A percentile compares a stretch with the other conserved stretches of the same genome.
phyloP scores from a whole-genome alignment of 1,140 invertebrate species.

The Drosophila nebulosa region DNA sequence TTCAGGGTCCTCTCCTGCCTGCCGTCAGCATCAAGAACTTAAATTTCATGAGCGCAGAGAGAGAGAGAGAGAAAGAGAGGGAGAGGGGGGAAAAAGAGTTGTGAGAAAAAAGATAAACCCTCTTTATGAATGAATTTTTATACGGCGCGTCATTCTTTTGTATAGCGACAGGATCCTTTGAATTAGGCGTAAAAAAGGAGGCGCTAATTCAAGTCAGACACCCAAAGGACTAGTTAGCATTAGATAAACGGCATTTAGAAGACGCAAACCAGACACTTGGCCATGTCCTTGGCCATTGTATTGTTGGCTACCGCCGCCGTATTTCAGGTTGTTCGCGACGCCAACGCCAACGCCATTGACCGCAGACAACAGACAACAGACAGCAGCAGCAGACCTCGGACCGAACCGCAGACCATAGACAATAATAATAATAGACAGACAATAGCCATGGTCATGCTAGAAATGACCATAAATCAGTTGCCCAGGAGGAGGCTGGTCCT shows the following conservation, averaged over 20 bases:
- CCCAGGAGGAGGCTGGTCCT: not conserved
- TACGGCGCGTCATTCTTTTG: constrained; percentile 48
- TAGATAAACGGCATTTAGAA: constrained; percentile 62
- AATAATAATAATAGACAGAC: not conserved
- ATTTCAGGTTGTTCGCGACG: constrained; percentile 22
- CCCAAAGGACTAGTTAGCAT: constrained; percentile 36
- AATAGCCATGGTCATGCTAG: not conserved
- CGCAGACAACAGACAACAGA: not conserved
- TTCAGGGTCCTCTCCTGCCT: not conserved
- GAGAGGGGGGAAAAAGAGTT: not conserved
- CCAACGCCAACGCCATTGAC: constrained; percentile 41
- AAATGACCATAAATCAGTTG: not conserved
- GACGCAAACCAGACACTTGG: constrained; percentile 39
- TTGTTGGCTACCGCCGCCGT: constrained; percentile 9
- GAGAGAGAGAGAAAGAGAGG: not conserved
- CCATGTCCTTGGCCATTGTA: constrained; percentile 28
- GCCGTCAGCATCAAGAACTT: not conserved
- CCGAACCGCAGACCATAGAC: not conserved
- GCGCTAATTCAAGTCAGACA: constrained; percentile 63
- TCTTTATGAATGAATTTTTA: constrained; percentile 75
- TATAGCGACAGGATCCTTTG: constrained; percentile 24
- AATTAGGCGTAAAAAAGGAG: constrained; percentile 41
- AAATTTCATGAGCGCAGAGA: not conserved
- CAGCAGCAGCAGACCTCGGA: not conserved
- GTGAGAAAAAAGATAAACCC: constrained; percentile 39